Percentiles rank a stretch among this genome's conserved stretches.
phyloP scores from a whole-genome alignment of 92 coral and sea anemone genomes.

The Porites lobata region DNA sequence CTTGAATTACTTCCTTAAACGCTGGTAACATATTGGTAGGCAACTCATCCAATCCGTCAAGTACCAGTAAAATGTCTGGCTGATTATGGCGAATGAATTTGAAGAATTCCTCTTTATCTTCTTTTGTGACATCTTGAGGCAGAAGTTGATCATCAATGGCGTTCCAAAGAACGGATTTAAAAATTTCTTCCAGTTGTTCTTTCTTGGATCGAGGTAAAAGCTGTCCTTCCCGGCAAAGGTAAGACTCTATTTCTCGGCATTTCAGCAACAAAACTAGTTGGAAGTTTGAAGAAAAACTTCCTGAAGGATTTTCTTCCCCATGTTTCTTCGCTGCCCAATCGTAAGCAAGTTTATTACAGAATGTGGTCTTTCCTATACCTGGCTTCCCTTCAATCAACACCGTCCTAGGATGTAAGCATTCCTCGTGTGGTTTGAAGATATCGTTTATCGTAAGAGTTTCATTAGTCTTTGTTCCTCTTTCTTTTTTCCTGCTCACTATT shows the following conservation, averaged over 20 bases:
- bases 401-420: constrained; percentile 15
- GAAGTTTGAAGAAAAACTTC: background rate
- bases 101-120: background rate
- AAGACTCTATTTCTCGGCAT: no score
- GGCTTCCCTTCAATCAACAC: background rate
- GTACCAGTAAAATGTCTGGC: constrained; percentile 21
- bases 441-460: background rate
- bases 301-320: background rate
- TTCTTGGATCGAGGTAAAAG: no score
- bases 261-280: background rate
- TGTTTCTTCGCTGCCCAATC: background rate
- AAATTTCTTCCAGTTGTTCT: no score
- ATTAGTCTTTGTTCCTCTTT: background rate
- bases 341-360: no score
- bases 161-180: no score
- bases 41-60: constrained; percentile 54
- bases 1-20: background rate
- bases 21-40: background rate
- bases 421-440: background rate
- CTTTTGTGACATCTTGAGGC: constrained; percentile 31
- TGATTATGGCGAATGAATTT: background rate
- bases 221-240: no score
- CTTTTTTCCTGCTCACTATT: no score
- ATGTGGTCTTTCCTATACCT: no score
- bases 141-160: constrained; percentile 12